These are phyloP conservation scores for Heliconius hermathena DNA, from an alignment of 1,140 invertebrate species.

Conservation along the genomic window DNA sequence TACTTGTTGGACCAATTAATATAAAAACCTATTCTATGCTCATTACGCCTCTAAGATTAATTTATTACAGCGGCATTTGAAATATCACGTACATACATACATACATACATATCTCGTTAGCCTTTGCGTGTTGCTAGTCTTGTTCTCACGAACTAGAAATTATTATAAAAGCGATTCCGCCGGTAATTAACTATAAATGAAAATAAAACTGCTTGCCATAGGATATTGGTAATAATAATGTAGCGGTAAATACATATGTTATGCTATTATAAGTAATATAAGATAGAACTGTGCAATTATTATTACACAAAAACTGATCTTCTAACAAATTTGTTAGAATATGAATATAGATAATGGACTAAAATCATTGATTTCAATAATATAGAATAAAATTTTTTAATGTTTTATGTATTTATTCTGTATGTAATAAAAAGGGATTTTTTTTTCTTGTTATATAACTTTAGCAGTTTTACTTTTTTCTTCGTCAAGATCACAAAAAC, in stretches of 20 bases:
- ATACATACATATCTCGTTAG: slow-evolving; percentile 27
- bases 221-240: slow-evolving; percentile 26
- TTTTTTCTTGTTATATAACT: too few species aligned
- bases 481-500: too few species aligned
- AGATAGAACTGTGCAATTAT: neutral
- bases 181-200: slow-evolving; percentile 21
- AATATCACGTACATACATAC: slow-evolving; percentile 9
- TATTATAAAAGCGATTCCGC: slow-evolving; percentile 25
- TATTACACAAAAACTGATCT: too few species aligned
- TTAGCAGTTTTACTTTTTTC: too few species aligned
- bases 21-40: slow-evolving; percentile 17
- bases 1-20: neutral
- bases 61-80: slow-evolving; percentile 23
- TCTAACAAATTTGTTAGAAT: too few species aligned
- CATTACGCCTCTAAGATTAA: slow-evolving; percentile 28
- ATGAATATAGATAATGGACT: too few species aligned
- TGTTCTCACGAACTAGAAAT: slow-evolving; percentile 35
- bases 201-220: slow-evolving; percentile 22
- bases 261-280: slow-evolving; percentile 3
- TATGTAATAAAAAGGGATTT: too few species aligned
- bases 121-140: slow-evolving; percentile 31
- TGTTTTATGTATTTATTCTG: too few species aligned
- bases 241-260: slow-evolving; percentile 20
- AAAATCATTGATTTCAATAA: too few species aligned
- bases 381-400: too few species aligned